Evolutionary conservation across 2,888 invertebrate species (phyloP), one percentile per base, ranked within the genome.

Genomic region (Shargacucullia verbasci): DNA sequence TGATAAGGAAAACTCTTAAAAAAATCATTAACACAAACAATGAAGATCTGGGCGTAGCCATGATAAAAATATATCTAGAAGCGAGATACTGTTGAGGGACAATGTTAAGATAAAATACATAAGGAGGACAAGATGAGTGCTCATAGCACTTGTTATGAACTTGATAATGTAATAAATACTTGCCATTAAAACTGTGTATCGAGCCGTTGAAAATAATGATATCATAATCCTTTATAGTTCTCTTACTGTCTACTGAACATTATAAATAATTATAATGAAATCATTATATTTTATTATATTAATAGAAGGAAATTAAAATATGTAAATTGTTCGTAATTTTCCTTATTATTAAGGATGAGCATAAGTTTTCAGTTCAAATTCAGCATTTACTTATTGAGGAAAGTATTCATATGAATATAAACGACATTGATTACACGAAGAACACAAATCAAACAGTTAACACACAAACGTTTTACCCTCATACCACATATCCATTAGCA

Each of bases 1-100:
- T 57, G 57, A 76, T 73, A 71, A 73, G 54, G 57, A 55, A 48
- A 46, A 47, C 59, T 53, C 59, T 48, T 38, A 56, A 59, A 61
- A 60, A 47, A n/a, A 58, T 52, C 41, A 60, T 60, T 52, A 62
- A 59, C 39, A 56, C 46, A 62, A 58, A 54, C 52, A 58, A 37
- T 45, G 9, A 54, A 67, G 46, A 41, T 13, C 14, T 34, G 29
- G 12, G 11, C 1, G 27, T 41, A 49, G 39, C 6, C n/a, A 34
- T 8, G 49, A 70, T 66, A 58, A 65, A 41, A 48, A 54, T 43
- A 53, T 46, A 53, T 59, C 52, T 40, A 38, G 9, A n/a, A 46
- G 49, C 35, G 47, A 54, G 56, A 60, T 56, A 66, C 37, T 39
- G 63, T 56, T 60, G 49, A 57, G 61, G 50, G 44, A 29, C 64